A percentile compares a stretch with the other conserved stretches of the same genome.
Conservation (phyloP, 2,888 invertebrate species). For the Aradus depressus region DNA sequence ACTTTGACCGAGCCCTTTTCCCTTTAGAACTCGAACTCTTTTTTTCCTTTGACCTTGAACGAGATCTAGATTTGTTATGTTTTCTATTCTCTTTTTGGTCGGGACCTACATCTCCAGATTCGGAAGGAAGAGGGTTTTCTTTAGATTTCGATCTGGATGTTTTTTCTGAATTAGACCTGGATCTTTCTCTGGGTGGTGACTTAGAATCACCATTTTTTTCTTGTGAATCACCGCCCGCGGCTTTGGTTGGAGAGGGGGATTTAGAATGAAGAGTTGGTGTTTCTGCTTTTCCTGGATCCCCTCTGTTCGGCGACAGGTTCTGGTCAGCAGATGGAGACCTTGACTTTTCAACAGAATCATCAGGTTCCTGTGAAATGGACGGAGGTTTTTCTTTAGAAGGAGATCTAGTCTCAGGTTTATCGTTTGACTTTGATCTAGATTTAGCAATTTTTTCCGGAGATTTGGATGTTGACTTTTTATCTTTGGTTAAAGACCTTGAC, state of each 20-base stretch:
- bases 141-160: conserved; percentile 3
- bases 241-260: background rate
- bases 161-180: conserved; percentile 1
- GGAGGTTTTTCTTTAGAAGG: background rate
- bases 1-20: background rate
- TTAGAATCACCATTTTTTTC: background rate
- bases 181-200: background rate
- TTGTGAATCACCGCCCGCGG: background rate
- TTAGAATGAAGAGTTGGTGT: no score
- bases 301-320: background rate
- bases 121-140: no score
- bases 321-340: background rate
- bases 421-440: background rate
- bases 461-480: background rate
- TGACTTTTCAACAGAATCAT: background rate
- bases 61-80: background rate
- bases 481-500: conserved; percentile 1
- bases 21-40: conserved; percentile 5
- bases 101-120: no score
- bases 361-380: no score
- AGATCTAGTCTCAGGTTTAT: background rate
- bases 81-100: background rate
- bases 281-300: no score
- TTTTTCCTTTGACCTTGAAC: conserved; percentile 6
- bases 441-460: background rate